Conservation (phyloP, 1,140 invertebrate genomes). For the Leptinotarsa lineolata region DNA sequence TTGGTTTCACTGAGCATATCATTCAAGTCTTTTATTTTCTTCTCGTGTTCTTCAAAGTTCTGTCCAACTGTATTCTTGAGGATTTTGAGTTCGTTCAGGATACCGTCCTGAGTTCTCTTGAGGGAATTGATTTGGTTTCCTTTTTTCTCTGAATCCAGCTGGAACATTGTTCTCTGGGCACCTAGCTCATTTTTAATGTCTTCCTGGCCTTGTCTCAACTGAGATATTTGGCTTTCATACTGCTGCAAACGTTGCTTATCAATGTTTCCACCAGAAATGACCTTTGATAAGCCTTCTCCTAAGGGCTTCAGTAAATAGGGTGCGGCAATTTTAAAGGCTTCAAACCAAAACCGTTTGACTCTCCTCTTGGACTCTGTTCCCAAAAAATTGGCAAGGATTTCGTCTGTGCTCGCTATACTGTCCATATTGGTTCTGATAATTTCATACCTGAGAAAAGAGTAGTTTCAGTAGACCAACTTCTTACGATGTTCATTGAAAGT, state of each 20-base stretch:
- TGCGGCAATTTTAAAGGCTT: neutral
- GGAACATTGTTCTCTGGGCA: conserved; percentile 1
- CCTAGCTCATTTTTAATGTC: neutral
- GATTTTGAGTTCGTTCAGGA: neutral
- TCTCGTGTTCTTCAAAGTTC: conserved; percentile 6
- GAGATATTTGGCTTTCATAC: neutral
- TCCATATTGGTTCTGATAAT: neutral
- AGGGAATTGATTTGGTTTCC: neutral
- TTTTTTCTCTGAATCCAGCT: neutral
- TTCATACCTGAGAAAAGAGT: neutral
- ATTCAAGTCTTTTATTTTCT: conserved; percentile 11
- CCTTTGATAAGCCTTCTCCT: neutral
- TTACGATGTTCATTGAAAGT: no score
- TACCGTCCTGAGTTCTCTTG: neutral
- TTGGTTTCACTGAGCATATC: neutral
- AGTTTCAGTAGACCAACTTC: no score
- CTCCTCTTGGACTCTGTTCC: conserved; percentile 7
- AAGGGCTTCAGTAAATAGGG: neutral
- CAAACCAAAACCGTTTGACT: neutral
- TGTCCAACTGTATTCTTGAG: neutral
- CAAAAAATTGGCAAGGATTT: conserved; percentile 5
- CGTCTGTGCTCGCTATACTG: conserved; percentile 15
- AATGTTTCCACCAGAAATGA: neutral
- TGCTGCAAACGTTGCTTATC: neutral
- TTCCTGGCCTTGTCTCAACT: neutral